Conservation (phyloP, 2,888 invertebrate species). For the Mimas tiliae region DNA sequence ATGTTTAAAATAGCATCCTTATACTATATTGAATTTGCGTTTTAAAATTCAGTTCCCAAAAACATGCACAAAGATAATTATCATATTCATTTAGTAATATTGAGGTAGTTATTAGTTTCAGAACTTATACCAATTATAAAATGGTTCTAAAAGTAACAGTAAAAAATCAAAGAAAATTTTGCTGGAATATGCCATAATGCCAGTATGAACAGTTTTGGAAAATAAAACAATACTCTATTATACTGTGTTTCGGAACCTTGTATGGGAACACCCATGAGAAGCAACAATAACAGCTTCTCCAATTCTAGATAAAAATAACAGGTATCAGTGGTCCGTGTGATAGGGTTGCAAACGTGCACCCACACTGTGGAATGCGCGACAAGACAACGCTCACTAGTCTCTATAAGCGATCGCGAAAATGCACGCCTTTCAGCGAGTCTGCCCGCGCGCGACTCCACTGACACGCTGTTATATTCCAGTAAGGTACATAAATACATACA, state of each 20-base stretch:
- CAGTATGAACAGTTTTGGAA: slow-evolving; percentile 56
- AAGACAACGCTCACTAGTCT: background rate
- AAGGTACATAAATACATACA: slow-evolving; percentile 56
- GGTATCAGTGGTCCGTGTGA: slow-evolving; percentile 22
- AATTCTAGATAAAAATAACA: slow-evolving; percentile 41
- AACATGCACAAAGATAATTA: slow-evolving; percentile 84
- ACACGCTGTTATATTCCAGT: slow-evolving; percentile 46
- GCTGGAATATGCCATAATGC: slow-evolving; percentile 59
- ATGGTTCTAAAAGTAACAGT: slow-evolving; percentile 80
- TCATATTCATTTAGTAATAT: slow-evolving; percentile 83
- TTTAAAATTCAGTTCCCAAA: slow-evolving; percentile 79
- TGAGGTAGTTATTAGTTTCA: slow-evolving; percentile 85
- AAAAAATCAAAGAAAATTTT: slow-evolving; percentile 67
- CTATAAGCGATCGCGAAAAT: background rate
- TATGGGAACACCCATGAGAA: slow-evolving; percentile 62
- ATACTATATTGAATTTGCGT: slow-evolving; percentile 76
- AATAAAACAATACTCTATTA: slow-evolving; percentile 56
- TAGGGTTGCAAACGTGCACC: background rate
- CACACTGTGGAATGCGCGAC: background rate
- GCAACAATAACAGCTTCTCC: slow-evolving; percentile 70
- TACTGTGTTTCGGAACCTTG: slow-evolving; percentile 62
- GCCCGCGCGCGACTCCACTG: slow-evolving; percentile 36
- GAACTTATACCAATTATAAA: slow-evolving; percentile 84
- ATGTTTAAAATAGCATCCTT: slow-evolving; percentile 82
- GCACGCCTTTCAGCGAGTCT: slow-evolving; percentile 23